Percentiles rank a stretch among this genome's conserved stretches.
phyloP scores from a whole-genome alignment of 2,888 invertebrate species.

The Noctua fimbriata region DNA sequence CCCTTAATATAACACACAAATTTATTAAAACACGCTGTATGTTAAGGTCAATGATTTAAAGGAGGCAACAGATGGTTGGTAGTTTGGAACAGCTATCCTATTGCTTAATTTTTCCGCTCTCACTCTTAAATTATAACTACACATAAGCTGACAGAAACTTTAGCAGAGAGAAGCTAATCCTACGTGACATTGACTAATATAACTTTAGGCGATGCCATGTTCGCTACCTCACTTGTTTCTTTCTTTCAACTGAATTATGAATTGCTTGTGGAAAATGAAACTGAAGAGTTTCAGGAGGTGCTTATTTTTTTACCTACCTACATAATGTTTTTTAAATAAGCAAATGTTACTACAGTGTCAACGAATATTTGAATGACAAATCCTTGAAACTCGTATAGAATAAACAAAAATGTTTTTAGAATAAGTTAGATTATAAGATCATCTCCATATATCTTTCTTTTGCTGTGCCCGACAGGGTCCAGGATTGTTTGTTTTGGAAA shows the following conservation, averaged over 20 bases:
- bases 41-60: too few relatives aligned
- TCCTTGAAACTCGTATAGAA: too few relatives aligned
- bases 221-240: slow-evolving; percentile 51
- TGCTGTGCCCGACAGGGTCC: too few relatives aligned
- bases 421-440: too few relatives aligned
- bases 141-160: slow-evolving; percentile 64
- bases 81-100: too few relatives aligned
- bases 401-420: too few relatives aligned
- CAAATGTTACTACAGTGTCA: too few relatives aligned
- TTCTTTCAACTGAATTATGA: slow-evolving; percentile 57
- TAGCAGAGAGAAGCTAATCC: slow-evolving; percentile 70
- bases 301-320: slow-evolving; percentile 2
- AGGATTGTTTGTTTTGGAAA: too few relatives aligned
- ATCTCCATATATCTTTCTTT: too few relatives aligned
- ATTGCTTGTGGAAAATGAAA: slow-evolving; percentile 25
- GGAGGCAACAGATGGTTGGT: too few relatives aligned
- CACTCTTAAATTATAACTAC: slow-evolving; percentile 35
- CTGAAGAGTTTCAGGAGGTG: not conserved
- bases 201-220: slow-evolving; percentile 67
- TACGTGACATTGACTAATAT: slow-evolving; percentile 73
- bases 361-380: too few relatives aligned
- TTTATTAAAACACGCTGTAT: too few relatives aligned
- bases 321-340: not conserved
- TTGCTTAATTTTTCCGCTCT: not conserved
- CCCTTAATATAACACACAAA: not conserved